A percentile compares a stretch with the other conserved stretches of the same genome.
Evolutionary conservation across 37 sponge, comb jelly and placozoan genomes (phyloP).

Genomic region (Halisarca cf. caerulea): DNA sequence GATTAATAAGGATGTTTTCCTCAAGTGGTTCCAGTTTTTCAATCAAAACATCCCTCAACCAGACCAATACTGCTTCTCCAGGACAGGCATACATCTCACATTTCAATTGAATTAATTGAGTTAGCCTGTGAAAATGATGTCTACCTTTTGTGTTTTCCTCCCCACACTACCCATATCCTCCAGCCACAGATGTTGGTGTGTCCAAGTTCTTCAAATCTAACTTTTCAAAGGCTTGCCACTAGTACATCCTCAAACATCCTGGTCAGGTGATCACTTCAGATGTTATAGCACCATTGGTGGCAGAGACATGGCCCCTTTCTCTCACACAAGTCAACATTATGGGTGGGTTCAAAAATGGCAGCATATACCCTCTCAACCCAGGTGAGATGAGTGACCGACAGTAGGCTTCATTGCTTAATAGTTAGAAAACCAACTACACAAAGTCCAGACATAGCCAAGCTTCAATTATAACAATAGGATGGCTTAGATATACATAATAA

Average conservation of each 20-base stretch:
- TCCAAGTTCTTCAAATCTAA: constrained; percentile 48
- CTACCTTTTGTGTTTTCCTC: constrained; percentile 49
- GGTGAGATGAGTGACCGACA: constrained; percentile 44
- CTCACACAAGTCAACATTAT: constrained; percentile 40
- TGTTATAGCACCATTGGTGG: constrained; percentile 38
- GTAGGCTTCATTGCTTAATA: constrained; percentile 36
- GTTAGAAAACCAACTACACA: no score
- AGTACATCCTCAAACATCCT: constrained; percentile 32
- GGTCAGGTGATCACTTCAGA: constrained; percentile 46
- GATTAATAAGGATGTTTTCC: no score
- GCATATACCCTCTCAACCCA: constrained; percentile 48
- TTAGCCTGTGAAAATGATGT: constrained; percentile 49
- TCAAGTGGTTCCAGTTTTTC: no score
- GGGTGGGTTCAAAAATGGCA: constrained; percentile 38
- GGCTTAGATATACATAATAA: no score
- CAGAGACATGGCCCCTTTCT: constrained; percentile 34
- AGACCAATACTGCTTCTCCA: constrained; percentile 35
- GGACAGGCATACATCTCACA: constrained; percentile 56
- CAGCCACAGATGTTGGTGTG: constrained; percentile 54
- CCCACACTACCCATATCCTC: constrained; percentile 57
- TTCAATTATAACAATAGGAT: no score
- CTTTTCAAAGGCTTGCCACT: constrained; percentile 45
- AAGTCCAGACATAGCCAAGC: no score
- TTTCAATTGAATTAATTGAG: constrained; percentile 46
- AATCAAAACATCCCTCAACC: no score